Percentiles rank a stretch among this genome's conserved stretches.
phyloP scores from a whole-genome alignment of 35 echinoderm and acorn worm genomes.

The Nesometra sesokonis region DNA sequence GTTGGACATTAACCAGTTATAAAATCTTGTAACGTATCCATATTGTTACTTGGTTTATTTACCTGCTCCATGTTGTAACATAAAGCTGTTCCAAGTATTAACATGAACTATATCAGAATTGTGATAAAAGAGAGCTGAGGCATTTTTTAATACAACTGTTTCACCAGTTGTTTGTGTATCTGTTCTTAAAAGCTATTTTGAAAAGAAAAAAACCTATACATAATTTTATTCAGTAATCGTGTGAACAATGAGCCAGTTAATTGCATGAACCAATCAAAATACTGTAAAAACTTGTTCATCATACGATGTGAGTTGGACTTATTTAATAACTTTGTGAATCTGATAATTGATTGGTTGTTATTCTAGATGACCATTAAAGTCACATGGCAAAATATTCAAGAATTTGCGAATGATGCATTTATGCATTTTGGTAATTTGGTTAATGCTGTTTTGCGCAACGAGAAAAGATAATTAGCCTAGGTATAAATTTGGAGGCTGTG shows the following conservation, averaged over 20 bases:
- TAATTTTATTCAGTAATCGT: neutral
- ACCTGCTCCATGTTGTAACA: neutral
- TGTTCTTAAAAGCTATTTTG: neutral
- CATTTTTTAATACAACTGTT: neutral
- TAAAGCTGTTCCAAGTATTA: neutral
- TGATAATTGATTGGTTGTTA: too few species aligned
- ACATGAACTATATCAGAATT: neutral
- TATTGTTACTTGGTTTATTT: neutral
- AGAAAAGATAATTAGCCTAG: too few species aligned
- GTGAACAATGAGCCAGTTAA: neutral
- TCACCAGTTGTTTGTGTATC: neutral
- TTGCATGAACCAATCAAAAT: too few species aligned
- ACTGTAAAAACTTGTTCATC: too few species aligned
- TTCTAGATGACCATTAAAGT: too few species aligned
- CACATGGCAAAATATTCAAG: too few species aligned
- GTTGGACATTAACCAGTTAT: neutral
- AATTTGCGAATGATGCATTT: too few species aligned
- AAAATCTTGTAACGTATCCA: neutral
- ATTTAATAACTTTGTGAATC: too few species aligned
- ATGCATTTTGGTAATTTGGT: too few species aligned
- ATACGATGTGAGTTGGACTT: too few species aligned
- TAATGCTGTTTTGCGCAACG: too few species aligned
- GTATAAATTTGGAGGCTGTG: too few species aligned
- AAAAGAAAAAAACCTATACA: neutral
- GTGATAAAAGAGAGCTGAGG: neutral